Evolutionary conservation across 2,113 vertebrate genomes (phyloP).

Genomic region (Sturnira hondurensis): DNA sequence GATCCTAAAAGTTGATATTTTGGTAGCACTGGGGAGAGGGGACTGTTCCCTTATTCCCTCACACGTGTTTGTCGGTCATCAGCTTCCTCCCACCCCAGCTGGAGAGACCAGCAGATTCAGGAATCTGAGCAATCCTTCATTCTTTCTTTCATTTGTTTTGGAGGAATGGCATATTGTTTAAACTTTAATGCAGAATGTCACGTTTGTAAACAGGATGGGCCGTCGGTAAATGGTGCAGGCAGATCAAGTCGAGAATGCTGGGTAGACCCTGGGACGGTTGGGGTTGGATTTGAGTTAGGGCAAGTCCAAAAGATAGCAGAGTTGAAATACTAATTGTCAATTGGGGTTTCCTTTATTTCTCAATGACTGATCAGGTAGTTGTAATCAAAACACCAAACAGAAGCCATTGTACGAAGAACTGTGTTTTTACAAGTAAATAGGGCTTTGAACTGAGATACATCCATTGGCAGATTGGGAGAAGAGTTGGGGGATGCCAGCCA

Average conservation of each 20-base stretch:
- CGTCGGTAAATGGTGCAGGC: not conserved
- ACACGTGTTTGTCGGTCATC: not conserved
- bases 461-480: not conserved
- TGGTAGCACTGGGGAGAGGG: not conserved
- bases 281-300: conserved; percentile 3
- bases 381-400: not conserved
- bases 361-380: not conserved
- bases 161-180: not conserved
- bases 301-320: conserved; percentile 41
- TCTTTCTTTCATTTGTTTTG: not conserved
- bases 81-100: not conserved
- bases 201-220: not conserved
- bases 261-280: not conserved
- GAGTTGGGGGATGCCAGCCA: no score
- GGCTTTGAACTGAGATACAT: not conserved
- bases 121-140: not conserved
- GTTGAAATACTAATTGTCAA: not conserved
- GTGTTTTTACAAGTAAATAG: not conserved
- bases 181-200: not conserved
- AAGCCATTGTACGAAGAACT: not conserved
- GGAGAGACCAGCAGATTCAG: not conserved
- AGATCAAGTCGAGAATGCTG: not conserved
- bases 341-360: conserved; percentile 1
- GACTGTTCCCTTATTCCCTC: not conserved
- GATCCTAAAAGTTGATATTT: conserved; percentile 44